These are phyloP conservation scores for Callospermophilus lateralis DNA, from an alignment of 2,113 vertebrate genomes.

Conservation along the genomic window DNA sequence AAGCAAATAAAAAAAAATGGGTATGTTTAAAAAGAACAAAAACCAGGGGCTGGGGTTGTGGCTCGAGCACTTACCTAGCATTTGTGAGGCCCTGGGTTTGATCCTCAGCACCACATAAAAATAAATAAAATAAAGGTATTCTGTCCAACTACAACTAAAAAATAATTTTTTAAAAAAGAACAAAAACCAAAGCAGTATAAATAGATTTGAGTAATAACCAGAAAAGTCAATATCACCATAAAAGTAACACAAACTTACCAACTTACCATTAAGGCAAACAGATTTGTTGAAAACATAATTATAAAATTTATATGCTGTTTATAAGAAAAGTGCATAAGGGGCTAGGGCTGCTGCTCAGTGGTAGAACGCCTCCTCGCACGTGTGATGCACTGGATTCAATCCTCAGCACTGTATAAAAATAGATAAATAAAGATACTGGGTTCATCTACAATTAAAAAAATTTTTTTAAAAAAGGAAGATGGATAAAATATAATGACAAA, in stretches of 20 bases:
- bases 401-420: too few relatives aligned
- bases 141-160: too few relatives aligned
- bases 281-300: conserved; percentile 1
- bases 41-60: neutral
- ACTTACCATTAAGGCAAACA: neutral
- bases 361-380: too few relatives aligned
- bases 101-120: too few relatives aligned
- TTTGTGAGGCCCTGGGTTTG: too few relatives aligned
- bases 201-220: neutral
- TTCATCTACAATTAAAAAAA: too few relatives aligned
- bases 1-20: conserved; percentile 7
- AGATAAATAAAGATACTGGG: too few relatives aligned
- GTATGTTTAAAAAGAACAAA: neutral
- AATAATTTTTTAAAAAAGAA: neutral
- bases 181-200: neutral
- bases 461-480: neutral
- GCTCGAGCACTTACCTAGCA: too few relatives aligned
- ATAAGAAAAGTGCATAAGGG: neutral
- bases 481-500: neutral
- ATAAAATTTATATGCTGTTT: neutral
- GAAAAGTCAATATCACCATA: neutral
- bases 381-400: too few relatives aligned
- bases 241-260: conserved; percentile 6
- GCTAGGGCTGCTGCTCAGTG: too few relatives aligned
- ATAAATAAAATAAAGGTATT: too few relatives aligned